Evolutionary conservation across 2,113 vertebrate genomes (phyloP), one percentile per base, ranked within the genome.

Genomic region (Dendropsophus ebraccatus): DNA sequence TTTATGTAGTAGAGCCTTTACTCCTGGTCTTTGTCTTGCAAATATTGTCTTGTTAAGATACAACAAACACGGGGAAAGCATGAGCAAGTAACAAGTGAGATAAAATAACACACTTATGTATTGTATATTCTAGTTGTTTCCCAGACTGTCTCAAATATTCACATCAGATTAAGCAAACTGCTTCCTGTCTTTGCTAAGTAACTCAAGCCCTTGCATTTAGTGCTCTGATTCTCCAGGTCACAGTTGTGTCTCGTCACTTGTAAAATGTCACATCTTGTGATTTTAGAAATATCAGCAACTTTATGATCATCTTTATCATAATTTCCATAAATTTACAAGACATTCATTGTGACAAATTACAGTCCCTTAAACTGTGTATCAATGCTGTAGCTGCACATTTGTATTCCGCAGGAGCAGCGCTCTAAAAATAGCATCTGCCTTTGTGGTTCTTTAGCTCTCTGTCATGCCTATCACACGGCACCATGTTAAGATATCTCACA

Each of bases 401-500:
- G 23, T 58, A 79, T 79, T 60, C 76, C 13, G 35, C 6, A 79
- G 56, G 19, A 78, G 52, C 75, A 17, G 3, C 25, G 41, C n/a
- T 49, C 41, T 50, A 49, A 49, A 75, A 75, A 75, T 75, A 75
- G 21, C n/a, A 49, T 49, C 23, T 49, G 72, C 23, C 45, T 75
- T 25, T 25, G 35, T 49, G 23, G 41, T 28, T 45, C 72, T 14
- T 25, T n/a, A 16, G 41, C 10, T 47, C 37, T 49, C 41, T 25
- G 41, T 47, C 72, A 58, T 79, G 11, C 76, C 52, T 58, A 60
- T 79, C 76, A 79, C 23, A 11, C 11, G 17, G 30, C 23, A 56
- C 76, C 76, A 79, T 37, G 52, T 58, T 58, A 60, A n/a, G 52
- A n/a, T 58, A 60, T 58, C 62, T 82, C 52, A 47, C 65, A 35